Base-by-base conservation (phyloP, 2,113 vertebrate genomes). In the Charadrius vociferus region DNA sequence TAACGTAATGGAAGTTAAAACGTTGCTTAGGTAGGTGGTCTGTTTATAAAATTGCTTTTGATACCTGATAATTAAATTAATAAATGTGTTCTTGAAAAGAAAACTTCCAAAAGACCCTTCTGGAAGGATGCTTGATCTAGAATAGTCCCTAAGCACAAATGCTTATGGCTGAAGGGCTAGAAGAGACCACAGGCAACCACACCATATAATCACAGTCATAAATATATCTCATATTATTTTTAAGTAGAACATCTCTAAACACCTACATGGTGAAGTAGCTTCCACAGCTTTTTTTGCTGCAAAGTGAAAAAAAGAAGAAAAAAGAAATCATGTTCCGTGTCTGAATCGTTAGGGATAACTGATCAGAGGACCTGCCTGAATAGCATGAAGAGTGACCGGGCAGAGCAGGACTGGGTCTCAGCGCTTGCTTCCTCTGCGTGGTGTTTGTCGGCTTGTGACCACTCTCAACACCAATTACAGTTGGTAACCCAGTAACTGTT, bases 401-500 rank as follows among this genome's bases (percentile, higher is more conserved):
- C 68, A 61, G 79, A 53, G 32, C 70, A 43, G 50, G 5, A 22
- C 6, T 37, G 45, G 34, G 18, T 43, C 55, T 90, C 45, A 10
- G 72, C 34, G 3, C 71, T 32, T 2, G 0, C 85, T 59, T 43
- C 12, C 22, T 53, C 30, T 50, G n/a, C 9, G 2, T 9, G 26
- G 30, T 47, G 3, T 41, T 75, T 12, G 1, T 62, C 41, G 49
- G n/a, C 26, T 74, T 5, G 1, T 39, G 37, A 52, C 59, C 66
- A 17, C 18, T 50, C 34, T 52, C 71, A 58, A 7, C 39, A 16
- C 15, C 6, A 1, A 9, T 53, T 62, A 14, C 41, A 65, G 18
- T 6, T 61, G 19, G 10, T 30, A 34, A 23, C 12, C 7, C 58
- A 63, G 1, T 30, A 37, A 41, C 36, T 41, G 10, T 56, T 56